These are phyloP conservation scores for Platanista minor DNA, from an alignment of 2,113 vertebrate species.

Conservation along the genomic window DNA sequence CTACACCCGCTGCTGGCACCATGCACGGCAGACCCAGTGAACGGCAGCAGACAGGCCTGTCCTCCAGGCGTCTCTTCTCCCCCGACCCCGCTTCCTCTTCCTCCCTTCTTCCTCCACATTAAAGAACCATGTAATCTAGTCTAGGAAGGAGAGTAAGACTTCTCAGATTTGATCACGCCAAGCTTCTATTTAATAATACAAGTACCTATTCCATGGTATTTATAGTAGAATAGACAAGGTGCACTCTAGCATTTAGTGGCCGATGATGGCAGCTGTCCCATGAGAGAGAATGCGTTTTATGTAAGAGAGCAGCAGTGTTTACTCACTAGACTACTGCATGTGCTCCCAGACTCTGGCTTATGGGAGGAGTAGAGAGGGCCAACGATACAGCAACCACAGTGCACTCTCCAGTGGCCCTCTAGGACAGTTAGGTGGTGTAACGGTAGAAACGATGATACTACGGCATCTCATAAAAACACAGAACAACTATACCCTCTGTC, in stretches of 20 bases:
- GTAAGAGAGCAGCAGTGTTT: neutral
- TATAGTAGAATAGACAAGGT: neutral
- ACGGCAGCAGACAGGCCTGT: neutral
- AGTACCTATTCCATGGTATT: neutral
- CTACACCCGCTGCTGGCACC: rapidly evolving
- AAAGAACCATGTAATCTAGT: neutral
- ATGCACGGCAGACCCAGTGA: neutral
- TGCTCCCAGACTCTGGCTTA: neutral
- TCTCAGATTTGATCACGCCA: neutral
- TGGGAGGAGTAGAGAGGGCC: neutral
- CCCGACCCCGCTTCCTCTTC: rapidly evolving
- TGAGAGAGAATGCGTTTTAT: neutral
- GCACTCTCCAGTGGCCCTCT: neutral
- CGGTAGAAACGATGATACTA: neutral
- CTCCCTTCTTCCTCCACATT: neutral
- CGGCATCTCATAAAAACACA: neutral
- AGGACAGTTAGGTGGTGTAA: neutral
- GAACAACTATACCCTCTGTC: neutral
- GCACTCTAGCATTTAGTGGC: neutral
- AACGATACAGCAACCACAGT: neutral
- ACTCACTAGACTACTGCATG: neutral
- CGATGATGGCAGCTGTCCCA: neutral
- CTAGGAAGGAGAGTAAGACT: neutral
- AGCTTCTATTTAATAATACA: neutral
- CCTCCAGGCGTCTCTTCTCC: neutral